Base-by-base conservation (phyloP, 2,113 vertebrate genomes). In the Indicator maculatus region DNA sequence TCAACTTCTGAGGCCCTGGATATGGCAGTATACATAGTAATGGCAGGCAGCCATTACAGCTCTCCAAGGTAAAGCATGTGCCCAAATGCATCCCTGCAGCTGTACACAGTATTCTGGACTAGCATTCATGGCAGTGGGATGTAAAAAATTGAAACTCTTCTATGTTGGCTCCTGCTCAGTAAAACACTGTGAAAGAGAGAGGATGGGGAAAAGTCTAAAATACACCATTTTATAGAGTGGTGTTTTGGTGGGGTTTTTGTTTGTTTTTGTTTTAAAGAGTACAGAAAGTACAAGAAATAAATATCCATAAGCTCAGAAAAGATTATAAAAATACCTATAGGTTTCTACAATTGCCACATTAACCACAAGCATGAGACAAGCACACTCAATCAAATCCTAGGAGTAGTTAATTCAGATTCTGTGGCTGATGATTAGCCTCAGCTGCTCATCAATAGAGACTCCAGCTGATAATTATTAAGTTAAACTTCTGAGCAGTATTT, bases 401-500 rank as follows among this genome's bases (percentile, higher is more conserved):
- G 91, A 95, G 90, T 53, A 83, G 92, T 95, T 98, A 97, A 98
- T 83, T 94, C 93, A 55, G n/a, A 89, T 94, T 96, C 91, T 92
- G 64, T 55, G 88, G 88, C 86, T 94, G 93, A 93, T 96, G 96
- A 97, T 97, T 92, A 97, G 96, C 81, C 93, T 97, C 98, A 98
- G 98, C 97, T 98, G 98, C 88, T 97, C 97, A 97, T 98, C 97
- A 98, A 96, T 91, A 97, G 94, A 97, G 86, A 93, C 97, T 97
- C 96, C 97, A 98, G 97, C 96, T 97, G 97, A 98, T 98, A 98
- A 98, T 98, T 98, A 98, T 97, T 97, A 98, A 98, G 97, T 97
- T 97, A 98, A 98, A 98, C 95, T 97, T 96, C 71, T 91, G 90
- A 96, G 83, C 64, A 61, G 16, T 36, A 98, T 98, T 98, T 98